A percentile compares a stretch with the other conserved stretches of the same genome.
Evolutionary conservation across 2,888 invertebrate species (phyloP).

Genomic region (Allophyes oxyacanthae): DNA sequence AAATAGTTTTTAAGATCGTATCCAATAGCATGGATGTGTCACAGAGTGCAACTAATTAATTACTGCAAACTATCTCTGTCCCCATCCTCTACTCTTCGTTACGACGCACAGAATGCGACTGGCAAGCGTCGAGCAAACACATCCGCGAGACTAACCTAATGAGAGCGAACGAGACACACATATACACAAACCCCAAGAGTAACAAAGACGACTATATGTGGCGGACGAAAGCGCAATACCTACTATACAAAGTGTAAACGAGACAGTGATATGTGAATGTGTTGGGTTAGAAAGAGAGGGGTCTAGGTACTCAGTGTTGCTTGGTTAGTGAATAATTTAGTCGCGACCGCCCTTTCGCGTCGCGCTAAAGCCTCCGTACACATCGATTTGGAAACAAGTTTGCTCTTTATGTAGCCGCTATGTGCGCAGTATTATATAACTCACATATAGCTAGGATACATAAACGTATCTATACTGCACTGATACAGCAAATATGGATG

Average conservation of each 20-base stretch:
- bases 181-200: slow-evolving; percentile 44
- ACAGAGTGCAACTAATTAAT: neutral
- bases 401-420: slow-evolving; percentile 53
- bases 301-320: slow-evolving; percentile 80
- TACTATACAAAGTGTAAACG: slow-evolving; percentile 65
- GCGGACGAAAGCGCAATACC: slow-evolving; percentile 87
- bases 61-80: slow-evolving; percentile 35
- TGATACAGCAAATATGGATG: slow-evolving; percentile 7
- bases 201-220: slow-evolving; percentile 76
- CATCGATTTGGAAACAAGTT: slow-evolving; percentile 65
- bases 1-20: no score
- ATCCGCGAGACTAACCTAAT: slow-evolving; percentile 85
- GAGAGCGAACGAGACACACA: slow-evolving; percentile 78
- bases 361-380: slow-evolving; percentile 53
- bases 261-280: slow-evolving; percentile 56
- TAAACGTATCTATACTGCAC: neutral
- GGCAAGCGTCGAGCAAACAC: slow-evolving; percentile 86
- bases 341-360: slow-evolving; percentile 82
- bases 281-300: slow-evolving; percentile 63
- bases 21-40: no score
- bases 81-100: slow-evolving; percentile 62
- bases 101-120: slow-evolving; percentile 78
- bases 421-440: slow-evolving; percentile 26
- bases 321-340: slow-evolving; percentile 84
- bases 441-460: neutral